Evolutionary conservation across 2,888 invertebrate species (phyloP).

Genomic region (Drosophila mayaguana): DNA sequence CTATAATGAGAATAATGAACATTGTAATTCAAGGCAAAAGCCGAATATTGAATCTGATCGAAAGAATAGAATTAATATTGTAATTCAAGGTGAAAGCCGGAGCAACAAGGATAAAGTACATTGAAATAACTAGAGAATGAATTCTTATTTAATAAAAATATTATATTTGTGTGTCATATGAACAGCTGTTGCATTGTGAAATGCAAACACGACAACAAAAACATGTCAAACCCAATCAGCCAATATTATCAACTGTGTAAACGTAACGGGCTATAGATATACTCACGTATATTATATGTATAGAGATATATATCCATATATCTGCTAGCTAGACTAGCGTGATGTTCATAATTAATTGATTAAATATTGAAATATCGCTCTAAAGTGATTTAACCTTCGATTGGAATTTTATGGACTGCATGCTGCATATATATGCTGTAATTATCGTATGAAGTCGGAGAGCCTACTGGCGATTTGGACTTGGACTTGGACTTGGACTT

Average conservation of each 20-base stretch:
- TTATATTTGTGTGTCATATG: slow-evolving; percentile 7
- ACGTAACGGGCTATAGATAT: slow-evolving; percentile 7
- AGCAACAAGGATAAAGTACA: background rate
- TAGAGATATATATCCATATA: background rate
- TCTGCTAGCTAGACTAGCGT: slow-evolving; percentile 4
- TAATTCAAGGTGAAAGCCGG: background rate
- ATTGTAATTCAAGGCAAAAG: background rate
- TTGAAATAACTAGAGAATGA: background rate
- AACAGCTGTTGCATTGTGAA: slow-evolving; percentile 21
- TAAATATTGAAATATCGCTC: slow-evolving; percentile 37
- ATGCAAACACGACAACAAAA: slow-evolving; percentile 11
- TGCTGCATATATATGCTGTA: slow-evolving; percentile 13
- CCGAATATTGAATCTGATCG: background rate
- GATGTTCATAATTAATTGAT: slow-evolving; percentile 36
- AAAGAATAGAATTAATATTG: background rate
- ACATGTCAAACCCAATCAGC: slow-evolving; percentile 3
- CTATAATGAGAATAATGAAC: background rate
- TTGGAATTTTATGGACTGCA: slow-evolving; percentile 27
- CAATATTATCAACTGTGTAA: slow-evolving; percentile 17
- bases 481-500: slow-evolving; percentile 28
- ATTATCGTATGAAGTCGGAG: slow-evolving; percentile 28
- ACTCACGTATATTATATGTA: background rate
- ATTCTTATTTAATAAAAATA: slow-evolving; percentile 4
- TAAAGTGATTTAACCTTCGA: slow-evolving; percentile 50
- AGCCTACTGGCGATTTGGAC: slow-evolving; percentile 14